phyloP scores from a whole-genome alignment of 2,113 vertebrate genomes.

The Melanocharis versteri region DNA sequence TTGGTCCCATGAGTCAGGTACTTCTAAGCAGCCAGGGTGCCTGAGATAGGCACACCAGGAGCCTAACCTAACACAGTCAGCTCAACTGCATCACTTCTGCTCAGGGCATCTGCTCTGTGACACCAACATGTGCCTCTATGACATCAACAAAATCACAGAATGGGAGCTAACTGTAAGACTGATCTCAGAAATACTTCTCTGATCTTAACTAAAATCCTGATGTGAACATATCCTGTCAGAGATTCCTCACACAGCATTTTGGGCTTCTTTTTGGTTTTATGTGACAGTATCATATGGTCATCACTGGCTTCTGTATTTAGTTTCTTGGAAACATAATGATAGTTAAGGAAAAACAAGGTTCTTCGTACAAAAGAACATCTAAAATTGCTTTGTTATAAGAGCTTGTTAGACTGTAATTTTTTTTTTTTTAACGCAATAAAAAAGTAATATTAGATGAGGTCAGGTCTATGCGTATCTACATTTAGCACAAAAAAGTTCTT shows the following conservation, averaged over 20 bases:
- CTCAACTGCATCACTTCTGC: neutral
- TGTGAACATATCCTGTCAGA: neutral
- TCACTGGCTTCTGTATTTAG: neutral
- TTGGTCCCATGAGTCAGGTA: neutral
- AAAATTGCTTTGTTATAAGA: neutral
- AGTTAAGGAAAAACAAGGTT: neutral
- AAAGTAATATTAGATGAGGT: neutral
- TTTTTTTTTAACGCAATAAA: too few relatives aligned
- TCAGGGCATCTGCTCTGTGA: accelerated
- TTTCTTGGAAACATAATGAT: neutral
- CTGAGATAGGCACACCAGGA: neutral
- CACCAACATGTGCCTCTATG: accelerated
- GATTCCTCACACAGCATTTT: neutral
- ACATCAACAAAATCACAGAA: neutral
- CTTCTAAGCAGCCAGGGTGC: neutral
- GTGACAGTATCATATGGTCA: neutral
- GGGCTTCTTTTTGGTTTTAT: neutral
- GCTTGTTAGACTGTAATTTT: neutral
- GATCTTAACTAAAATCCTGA: neutral
- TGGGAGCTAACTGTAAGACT: neutral
- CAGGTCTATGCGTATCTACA: neutral
- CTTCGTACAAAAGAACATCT: neutral
- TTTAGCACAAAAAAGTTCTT: neutral
- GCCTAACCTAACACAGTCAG: neutral
- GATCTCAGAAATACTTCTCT: neutral